Conservation (phyloP, 2,113 vertebrate genomes). For the Dromiciops gliroides region DNA sequence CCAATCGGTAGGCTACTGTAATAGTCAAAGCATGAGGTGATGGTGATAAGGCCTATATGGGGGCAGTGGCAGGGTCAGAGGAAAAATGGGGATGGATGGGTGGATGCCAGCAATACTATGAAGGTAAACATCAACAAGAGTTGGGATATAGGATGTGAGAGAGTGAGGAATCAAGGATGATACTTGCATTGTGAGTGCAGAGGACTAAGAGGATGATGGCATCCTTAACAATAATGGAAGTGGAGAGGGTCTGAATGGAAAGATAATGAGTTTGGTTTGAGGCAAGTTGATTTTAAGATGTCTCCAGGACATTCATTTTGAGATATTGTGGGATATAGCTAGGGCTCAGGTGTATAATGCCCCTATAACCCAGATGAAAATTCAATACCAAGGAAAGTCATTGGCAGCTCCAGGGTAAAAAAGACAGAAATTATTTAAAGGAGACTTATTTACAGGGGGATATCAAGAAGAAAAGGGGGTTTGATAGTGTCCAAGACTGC, state of each 20-base stretch:
- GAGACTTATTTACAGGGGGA: too few relatives aligned
- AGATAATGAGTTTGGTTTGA: neutral
- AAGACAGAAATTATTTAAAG: too few relatives aligned
- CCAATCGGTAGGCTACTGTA: neutral
- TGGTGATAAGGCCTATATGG: neutral
- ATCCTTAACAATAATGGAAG: neutral
- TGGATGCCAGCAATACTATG: neutral
- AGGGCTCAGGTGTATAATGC: too few relatives aligned
- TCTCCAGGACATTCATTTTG: neutral
- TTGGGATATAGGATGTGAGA: neutral
- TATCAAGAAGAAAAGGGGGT: neutral
- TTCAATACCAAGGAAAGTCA: too few relatives aligned
- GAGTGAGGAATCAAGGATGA: neutral
- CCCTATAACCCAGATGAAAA: too few relatives aligned
- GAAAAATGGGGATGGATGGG: neutral
- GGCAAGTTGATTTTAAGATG: neutral
- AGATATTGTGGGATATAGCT: too few relatives aligned
- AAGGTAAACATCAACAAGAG: neutral
- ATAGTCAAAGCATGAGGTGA: neutral
- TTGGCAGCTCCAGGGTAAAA: too few relatives aligned
- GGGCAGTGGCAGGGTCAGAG: neutral
- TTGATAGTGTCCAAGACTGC: neutral
- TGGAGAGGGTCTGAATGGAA: neutral
- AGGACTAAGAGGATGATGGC: neutral
- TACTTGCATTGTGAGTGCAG: neutral